Evolutionary conservation across 2,113 vertebrate genomes (phyloP).

Genomic region (Percopsis transmontana): DNA sequence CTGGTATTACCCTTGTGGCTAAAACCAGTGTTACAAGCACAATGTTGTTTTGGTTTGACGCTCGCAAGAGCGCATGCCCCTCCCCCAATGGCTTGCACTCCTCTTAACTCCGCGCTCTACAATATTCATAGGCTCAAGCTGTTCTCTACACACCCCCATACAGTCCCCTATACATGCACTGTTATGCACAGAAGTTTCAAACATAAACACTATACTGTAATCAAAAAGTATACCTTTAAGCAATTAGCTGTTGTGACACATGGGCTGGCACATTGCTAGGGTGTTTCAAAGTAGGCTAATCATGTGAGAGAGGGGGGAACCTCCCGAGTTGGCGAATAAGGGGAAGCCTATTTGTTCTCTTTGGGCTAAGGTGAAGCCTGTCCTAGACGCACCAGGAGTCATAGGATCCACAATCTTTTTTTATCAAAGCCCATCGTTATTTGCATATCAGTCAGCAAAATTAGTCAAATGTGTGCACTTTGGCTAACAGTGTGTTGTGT

Average conservation of each 20-base stretch:
- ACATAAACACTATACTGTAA: too few relatives aligned
- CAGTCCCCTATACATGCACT: too few relatives aligned
- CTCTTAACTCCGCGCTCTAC: too few relatives aligned
- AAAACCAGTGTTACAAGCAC: background rate
- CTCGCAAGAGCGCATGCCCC: too few relatives aligned
- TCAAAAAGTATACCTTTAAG: too few relatives aligned
- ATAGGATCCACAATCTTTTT: slow-evolving; percentile 54
- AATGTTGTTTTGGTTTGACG: background rate
- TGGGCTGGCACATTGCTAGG: too few relatives aligned
- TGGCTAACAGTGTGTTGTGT: background rate
- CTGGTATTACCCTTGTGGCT: too few relatives aligned
- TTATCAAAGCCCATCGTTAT: slow-evolving; percentile 51
- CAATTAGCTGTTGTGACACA: too few relatives aligned
- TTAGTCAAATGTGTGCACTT: slow-evolving; percentile 13
- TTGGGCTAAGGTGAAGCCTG: slow-evolving; percentile 50
- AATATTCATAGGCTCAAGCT: too few relatives aligned
- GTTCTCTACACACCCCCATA: too few relatives aligned
- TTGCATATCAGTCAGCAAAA: slow-evolving; percentile 57
- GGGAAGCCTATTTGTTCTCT: slow-evolving; percentile 61
- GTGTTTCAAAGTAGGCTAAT: slow-evolving; percentile 34
- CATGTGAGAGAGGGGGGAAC: slow-evolving; percentile 47
- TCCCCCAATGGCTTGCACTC: too few relatives aligned
- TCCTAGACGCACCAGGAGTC: slow-evolving; percentile 47
- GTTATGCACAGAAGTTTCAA: too few relatives aligned
- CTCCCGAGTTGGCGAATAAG: slow-evolving; percentile 56